Base-by-base conservation (phyloP, 2,797 vertebrate genomes). In the Acanthis flammea region DNA sequence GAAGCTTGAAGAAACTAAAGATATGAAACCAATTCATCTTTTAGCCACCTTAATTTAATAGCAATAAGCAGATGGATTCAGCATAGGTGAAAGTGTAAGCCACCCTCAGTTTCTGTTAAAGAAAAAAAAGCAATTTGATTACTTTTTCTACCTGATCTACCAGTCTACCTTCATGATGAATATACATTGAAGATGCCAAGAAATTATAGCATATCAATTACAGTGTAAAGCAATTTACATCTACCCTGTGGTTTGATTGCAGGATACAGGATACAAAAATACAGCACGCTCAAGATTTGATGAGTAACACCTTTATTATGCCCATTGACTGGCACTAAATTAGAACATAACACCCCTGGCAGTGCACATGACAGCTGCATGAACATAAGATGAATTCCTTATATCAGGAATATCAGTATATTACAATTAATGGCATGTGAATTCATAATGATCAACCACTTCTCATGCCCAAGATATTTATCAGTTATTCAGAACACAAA, bases 341-440 rank as follows among this genome's bases (percentile, higher is more conserved):
- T 87, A 70, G 55, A 84, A 80, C 28, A 28, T 94, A 95, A 94
- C 21, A 65, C 25, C 51, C 39, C 48, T 92, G 45, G 50, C 78
- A 93, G 78, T 44, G 42, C 68, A 86, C 16, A 22, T 11, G 53
- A 63, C 89, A 95, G 77, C 42, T 82, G 66, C 61, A 73, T 70
- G 89, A 84, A 94, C 45, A 66, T 74, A 31, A 94, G 87, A 84
- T 77, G 5, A 93, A 87, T 95, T 95, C 71, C 54, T 94, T 96
- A 90, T 74, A 72, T 94, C 63, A 67, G 30, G 42, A 37, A 90
- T 74, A 72, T 94, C 63, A 67, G 30, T 45, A 37, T 71, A 57
- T 95, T 96, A 79, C 51, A 73, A 86, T 92, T 93, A 92, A 95
- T 96, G 67, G 12, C 58, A 31, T n/a, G 45, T 92, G 90, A 93